Base-by-base conservation (phyloP, 2,888 invertebrate species). In the Bimastos eiseni region DNA sequence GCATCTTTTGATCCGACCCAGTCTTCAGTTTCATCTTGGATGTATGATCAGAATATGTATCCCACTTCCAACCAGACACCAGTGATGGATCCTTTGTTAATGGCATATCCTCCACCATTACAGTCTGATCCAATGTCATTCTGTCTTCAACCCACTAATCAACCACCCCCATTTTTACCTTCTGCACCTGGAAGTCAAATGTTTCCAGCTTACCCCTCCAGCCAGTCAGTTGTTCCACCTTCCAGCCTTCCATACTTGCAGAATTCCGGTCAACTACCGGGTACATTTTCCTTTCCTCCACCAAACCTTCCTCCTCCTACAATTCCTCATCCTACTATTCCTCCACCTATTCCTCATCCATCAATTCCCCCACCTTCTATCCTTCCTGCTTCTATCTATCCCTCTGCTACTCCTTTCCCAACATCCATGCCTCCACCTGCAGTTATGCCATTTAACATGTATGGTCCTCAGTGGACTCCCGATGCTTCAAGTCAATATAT, bases 41-140 rank as follows among this genome's bases (percentile, higher is more conserved):
- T 86, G 86, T 86, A 86, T 86, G 86, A 86, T 86, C 86, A 34
- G 37, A 86, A 36, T 86, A 86, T 86, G 86, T 37, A 36, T 86
- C 24, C 34, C n/a, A 33, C 86, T 86, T 34, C 86, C 30, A 34
- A 34, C 24, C 86, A 86, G n/a, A 24, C 86, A 36, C 86, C 34
- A 8, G 19, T 86, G 3, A 1, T 86, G 34, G 86, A 86, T 86
- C 86, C 86, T 36, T 36, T 19, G 34, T 36, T 86, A 24, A 86
- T 86, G 86, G 34, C 34, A 6, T 86, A 86, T 86, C 86, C 86
- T 86, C 86, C 86, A 19, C 86, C 86, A 34, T 19, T 86, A 24
- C 34, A 34, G 36, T 86, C 86, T 34, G 86, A 86, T 36, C 86
- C 34, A 37, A 86, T 86, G 86, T 86, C 86, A 4, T 86, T 86